These are phyloP conservation scores for Ophion ellenae DNA, from an alignment of 2,888 invertebrate species.

Conservation along the genomic window DNA sequence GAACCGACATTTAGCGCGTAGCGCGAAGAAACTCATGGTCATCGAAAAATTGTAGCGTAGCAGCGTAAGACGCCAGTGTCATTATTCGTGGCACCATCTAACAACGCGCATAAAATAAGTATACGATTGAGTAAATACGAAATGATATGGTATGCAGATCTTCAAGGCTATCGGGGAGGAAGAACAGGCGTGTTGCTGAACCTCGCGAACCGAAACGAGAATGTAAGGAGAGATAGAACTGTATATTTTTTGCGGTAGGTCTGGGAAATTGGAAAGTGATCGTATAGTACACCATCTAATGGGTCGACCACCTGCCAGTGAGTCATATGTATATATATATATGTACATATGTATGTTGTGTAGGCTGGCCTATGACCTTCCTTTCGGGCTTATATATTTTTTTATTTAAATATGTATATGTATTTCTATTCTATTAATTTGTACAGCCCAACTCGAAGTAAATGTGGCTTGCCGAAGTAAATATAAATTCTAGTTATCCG, in stretches of 20 bases:
- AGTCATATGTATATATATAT: background rate
- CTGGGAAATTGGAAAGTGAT: slow-evolving; percentile 68
- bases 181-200: slow-evolving; percentile 31
- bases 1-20: background rate
- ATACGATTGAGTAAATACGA: slow-evolving; percentile 13
- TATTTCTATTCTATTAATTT: too few species aligned
- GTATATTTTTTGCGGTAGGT: slow-evolving; percentile 65
- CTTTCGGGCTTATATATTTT: background rate
- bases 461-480: too few species aligned
- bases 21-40: background rate
- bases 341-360: background rate
- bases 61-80: background rate
- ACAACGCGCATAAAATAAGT: background rate
- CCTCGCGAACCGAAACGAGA: slow-evolving; percentile 33
- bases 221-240: slow-evolving; percentile 38
- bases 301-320: slow-evolving; percentile 32
- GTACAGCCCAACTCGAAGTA: too few species aligned
- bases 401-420: too few species aligned
- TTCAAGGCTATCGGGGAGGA: slow-evolving; percentile 38
- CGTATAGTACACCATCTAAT: slow-evolving; percentile 55
- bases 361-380: slow-evolving; percentile 40
- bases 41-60: background rate
- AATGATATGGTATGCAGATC: slow-evolving; percentile 16
- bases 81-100: background rate
- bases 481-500: too few species aligned